Conservation (phyloP, 2,113 vertebrate species). For the Formicarius rufipectus region DNA sequence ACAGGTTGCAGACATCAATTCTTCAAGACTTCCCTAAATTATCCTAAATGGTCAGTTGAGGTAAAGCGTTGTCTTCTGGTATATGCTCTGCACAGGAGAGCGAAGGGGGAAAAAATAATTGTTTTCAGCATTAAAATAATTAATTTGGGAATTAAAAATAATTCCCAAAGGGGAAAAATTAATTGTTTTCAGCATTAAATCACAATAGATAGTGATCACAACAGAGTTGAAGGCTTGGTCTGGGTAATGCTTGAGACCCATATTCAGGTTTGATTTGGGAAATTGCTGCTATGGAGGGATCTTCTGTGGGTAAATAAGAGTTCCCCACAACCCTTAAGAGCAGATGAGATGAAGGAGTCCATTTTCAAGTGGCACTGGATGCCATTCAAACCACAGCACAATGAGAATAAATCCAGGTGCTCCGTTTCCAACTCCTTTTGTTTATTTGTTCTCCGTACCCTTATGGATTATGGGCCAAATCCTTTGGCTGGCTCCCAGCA, state of each 20-base stretch:
- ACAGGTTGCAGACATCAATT: background rate
- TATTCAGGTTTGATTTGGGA: background rate
- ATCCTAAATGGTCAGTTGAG: background rate
- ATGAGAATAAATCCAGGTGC: background rate
- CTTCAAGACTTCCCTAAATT: background rate
- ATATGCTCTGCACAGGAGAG: background rate
- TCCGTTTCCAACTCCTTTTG: background rate
- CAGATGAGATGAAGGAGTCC: background rate
- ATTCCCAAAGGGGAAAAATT: no score
- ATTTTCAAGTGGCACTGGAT: background rate
- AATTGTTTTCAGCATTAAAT: background rate
- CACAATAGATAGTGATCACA: no score
- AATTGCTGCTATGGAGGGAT: fast-evolving
- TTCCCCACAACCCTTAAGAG: background rate
- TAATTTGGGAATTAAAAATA: no score
- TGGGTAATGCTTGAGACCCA: background rate
- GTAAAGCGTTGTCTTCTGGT: background rate
- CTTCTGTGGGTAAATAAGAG: background rate
- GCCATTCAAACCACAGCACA: background rate
- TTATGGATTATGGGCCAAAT: background rate
- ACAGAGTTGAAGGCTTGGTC: background rate
- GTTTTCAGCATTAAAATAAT: background rate
- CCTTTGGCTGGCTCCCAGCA: background rate
- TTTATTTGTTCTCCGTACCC: background rate
- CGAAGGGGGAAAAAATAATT: background rate